Conservation (phyloP, 1,140 invertebrate genomes). For the Drosophila bipectinata region DNA sequence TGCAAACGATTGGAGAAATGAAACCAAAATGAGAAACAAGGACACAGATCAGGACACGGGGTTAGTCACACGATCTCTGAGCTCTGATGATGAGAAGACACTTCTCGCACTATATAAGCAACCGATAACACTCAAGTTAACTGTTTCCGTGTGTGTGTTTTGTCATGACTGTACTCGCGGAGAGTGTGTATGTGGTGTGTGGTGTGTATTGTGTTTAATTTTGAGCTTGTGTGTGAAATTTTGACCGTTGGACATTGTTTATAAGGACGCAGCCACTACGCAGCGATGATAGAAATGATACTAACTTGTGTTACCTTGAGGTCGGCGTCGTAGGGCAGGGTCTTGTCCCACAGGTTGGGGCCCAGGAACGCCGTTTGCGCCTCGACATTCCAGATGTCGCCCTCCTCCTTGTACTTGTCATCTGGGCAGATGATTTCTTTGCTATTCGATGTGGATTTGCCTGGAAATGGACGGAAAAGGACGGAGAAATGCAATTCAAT, state of each 20-base stretch:
- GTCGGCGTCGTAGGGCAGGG: conserved; percentile 94
- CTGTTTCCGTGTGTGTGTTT: conserved; percentile 23
- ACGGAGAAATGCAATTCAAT: conserved; percentile 6
- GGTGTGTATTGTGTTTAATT: conserved; percentile 13
- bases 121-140: conserved; percentile 58
- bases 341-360: conserved; percentile 97
- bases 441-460: conserved; percentile 86
- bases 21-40: conserved; percentile 23
- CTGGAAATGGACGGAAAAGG: conserved; percentile 80
- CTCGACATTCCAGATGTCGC: conserved; percentile 93
- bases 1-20: conserved; percentile 77
- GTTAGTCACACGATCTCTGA: conserved; percentile 47
- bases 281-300: conserved; percentile 85
- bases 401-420: conserved; percentile 92
- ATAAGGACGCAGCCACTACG: conserved; percentile 73
- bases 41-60: not conserved
- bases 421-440: conserved; percentile 87
- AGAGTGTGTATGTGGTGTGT: conserved; percentile 11
- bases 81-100: conserved; percentile 69
- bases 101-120: conserved; percentile 77
- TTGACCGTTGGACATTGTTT: conserved; percentile 30
- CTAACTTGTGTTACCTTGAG: conserved; percentile 94
- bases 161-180: conserved; percentile 43
- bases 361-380: conserved; percentile 96
- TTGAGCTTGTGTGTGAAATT: conserved; percentile 30